These are phyloP conservation scores for Schizaphis graminum DNA, from an alignment of 2,888 invertebrate genomes.

Conservation along the genomic window DNA sequence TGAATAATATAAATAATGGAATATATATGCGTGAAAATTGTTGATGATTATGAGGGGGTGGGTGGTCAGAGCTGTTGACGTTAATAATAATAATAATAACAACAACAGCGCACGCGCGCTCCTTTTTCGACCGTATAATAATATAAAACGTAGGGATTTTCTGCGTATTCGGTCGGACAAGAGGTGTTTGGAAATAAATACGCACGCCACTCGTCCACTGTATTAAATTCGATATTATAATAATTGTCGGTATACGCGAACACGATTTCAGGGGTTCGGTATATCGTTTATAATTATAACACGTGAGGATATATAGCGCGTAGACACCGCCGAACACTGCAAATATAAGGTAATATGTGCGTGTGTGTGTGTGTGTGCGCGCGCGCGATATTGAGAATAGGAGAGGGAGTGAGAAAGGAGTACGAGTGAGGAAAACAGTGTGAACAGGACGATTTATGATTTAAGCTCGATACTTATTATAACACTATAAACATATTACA, in stretches of 20 bases:
- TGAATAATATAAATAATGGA: conserved; percentile 36
- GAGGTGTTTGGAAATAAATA: conserved; percentile 37
- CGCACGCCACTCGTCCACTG: conserved; percentile 54
- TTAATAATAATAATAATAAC: conserved; percentile 10
- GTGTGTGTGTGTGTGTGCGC: not conserved
- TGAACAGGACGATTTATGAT: conserved; percentile 32
- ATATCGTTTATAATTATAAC: not conserved
- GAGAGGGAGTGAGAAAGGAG: too few species aligned
- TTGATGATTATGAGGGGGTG: not conserved
- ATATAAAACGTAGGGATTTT: conserved; percentile 28
- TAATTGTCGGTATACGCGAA: not conserved
- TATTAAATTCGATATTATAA: conserved; percentile 56
- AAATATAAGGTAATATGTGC: too few species aligned
- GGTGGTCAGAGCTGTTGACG: not conserved
- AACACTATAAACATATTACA: not conserved
- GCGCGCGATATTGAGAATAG: not conserved
- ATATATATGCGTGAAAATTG: conserved; percentile 39
- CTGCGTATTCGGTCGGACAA: conserved; percentile 50
- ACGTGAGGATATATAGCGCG: not conserved
- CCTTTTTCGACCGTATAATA: not conserved
- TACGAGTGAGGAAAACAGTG: not conserved
- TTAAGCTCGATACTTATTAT: not conserved
- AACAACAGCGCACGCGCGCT: not conserved
- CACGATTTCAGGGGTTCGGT: conserved; percentile 8
- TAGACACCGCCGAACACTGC: not conserved